phyloP scores from a whole-genome alignment of 1,140 invertebrate species.

The Drosophila subpulchrella region DNA sequence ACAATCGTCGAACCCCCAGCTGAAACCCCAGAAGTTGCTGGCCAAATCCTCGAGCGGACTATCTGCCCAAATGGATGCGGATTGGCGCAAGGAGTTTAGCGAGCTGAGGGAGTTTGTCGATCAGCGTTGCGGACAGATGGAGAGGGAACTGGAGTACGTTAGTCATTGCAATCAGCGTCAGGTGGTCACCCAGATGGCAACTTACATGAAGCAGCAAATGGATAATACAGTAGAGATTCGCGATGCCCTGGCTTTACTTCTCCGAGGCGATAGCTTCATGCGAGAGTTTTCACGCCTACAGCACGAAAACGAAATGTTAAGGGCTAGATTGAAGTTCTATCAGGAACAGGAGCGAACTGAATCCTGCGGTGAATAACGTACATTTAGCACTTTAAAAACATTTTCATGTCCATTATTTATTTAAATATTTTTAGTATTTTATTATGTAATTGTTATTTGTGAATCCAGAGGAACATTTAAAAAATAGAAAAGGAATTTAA shows the following conservation, averaged over 20 bases:
- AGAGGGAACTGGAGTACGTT: constrained; percentile 60
- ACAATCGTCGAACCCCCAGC: constrained; percentile 4
- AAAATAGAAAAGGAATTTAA: background rate
- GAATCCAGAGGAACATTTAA: background rate
- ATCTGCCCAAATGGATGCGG: constrained; percentile 24
- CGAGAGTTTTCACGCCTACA: constrained; percentile 61
- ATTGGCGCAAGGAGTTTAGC: constrained; percentile 46
- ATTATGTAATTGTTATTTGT: background rate
- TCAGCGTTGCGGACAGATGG: constrained; percentile 53
- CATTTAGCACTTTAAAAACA: background rate
- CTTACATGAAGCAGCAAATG: constrained; percentile 55
- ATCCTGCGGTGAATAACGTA: constrained; percentile 6
- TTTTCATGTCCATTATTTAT: background rate
- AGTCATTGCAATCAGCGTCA: constrained; percentile 54
- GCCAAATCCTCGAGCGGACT: constrained; percentile 51
- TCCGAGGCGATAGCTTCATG: constrained; percentile 64
- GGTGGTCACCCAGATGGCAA: constrained; percentile 45
- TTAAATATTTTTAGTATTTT: constrained; percentile 1
- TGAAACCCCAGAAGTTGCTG: constrained; percentile 38
- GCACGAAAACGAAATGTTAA: constrained; percentile 63
- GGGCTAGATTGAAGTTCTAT: constrained; percentile 40
- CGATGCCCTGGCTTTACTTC: constrained; percentile 51
- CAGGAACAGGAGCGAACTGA: constrained; percentile 3
- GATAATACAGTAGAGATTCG: constrained; percentile 58
- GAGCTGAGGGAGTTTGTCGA: constrained; percentile 43